Evolutionary conservation across 1,140 invertebrate species (phyloP), one percentile per base, ranked within the genome.

Genomic region (Copidosoma floridanum): DNA sequence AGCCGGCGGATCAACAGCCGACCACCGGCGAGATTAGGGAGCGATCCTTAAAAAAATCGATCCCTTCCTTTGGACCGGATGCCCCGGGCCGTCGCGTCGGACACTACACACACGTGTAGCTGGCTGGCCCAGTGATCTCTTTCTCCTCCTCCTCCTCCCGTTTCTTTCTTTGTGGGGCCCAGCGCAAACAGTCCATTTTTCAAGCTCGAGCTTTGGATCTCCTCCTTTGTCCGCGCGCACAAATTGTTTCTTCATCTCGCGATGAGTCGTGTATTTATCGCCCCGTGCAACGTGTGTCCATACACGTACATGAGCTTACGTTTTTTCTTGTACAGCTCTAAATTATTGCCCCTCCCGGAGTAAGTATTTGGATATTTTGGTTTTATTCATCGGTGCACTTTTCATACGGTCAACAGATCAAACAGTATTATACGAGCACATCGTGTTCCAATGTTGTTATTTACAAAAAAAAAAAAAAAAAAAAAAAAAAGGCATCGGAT

Each of bases 21-120:
- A 20, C 24, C 40, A 18, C 57, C 38, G 32, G 40, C 40, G 18
- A 54, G 62, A 66, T 64, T 68, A 56, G 54, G 62, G 47, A 58
- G 35, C 62, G 56, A n/a, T n/a, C n/a, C n/a, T n/a, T n/a, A n/a
- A n/a, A n/a, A n/a, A n/a, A n/a, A n/a, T n/a, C n/a, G n/a, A n/a
- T n/a, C n/a, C n/a, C n/a, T n/a, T n/a, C n/a, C n/a, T 57, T n/a
- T 23, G 46, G 56, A n/a, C 46, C 46, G 46, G 35, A 50, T 50
- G 57, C 57, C 46, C 35, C 26, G 37, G 27, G 48, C n/a, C n/a
- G n/a, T n/a, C n/a, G n/a, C 24, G 38, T 52, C 44, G 47, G 57
- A 35, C 48, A 52, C 1, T 24, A 35, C n/a, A 1, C n/a, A n/a
- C n/a, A n/a, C 2, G 16, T 16, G 12, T 26, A 8, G 16, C 37